These are phyloP conservation scores for Acomys russatus DNA, from an alignment of 2,797 vertebrate genomes.

Conservation along the genomic window DNA sequence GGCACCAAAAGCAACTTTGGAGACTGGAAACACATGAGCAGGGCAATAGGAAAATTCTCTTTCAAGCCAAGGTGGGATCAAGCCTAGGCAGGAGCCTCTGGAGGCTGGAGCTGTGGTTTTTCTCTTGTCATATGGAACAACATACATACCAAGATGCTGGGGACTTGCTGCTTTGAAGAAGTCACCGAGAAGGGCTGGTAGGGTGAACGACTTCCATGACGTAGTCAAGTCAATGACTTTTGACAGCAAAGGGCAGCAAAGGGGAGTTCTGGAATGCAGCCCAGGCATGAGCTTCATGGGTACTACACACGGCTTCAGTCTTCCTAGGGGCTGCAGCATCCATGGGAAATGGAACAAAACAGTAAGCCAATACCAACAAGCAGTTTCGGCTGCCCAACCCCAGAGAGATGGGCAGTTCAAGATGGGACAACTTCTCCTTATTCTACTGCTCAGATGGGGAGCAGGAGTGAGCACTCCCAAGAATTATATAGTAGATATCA, in stretches of 20 bases:
- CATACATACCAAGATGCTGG: fast-evolving
- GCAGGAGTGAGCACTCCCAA: fast-evolving
- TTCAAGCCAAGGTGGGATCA: neutral
- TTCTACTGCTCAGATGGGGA: fast-evolving
- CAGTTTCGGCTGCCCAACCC: neutral
- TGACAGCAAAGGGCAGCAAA: neutral
- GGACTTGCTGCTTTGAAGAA: neutral
- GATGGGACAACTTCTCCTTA: neutral
- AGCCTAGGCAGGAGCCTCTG: neutral
- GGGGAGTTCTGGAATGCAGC: neutral
- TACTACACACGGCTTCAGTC: neutral
- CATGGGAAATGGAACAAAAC: neutral
- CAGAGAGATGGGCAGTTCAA: neutral
- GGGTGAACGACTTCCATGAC: too few species aligned
- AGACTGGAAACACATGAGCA: neutral
- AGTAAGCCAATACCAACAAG: neutral
- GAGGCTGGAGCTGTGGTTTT: neutral
- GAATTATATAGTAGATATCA: fast-evolving
- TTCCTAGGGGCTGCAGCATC: neutral
- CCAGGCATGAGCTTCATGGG: neutral
- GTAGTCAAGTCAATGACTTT: neutral
- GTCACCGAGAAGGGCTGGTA: too few species aligned
- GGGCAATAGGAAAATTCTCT: neutral
- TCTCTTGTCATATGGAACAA: neutral
- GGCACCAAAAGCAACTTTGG: neutral